Conservation (phyloP, 2,113 vertebrate genomes). For the Anser brachyrhynchus region DNA sequence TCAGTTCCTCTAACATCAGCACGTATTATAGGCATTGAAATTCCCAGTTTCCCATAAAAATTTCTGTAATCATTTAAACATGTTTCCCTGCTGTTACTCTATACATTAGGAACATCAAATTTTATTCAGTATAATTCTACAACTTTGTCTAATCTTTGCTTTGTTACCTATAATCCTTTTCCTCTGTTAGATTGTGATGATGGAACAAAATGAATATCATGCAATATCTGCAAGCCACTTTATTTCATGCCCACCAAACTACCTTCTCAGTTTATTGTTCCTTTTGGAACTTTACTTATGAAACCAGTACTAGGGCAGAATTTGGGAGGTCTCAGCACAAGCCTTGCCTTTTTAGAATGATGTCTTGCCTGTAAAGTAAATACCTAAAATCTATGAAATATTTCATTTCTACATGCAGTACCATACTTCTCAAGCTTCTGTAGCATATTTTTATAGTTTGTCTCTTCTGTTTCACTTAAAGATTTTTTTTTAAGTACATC, state of each 20-base stretch:
- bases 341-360: neutral
- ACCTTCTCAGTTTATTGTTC: neutral
- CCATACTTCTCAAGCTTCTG: neutral
- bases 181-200: neutral
- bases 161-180: neutral
- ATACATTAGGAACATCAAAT: neutral
- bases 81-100: neutral
- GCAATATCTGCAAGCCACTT: neutral
- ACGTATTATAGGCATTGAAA: neutral
- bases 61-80: neutral
- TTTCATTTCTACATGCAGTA: neutral
- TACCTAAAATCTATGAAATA: neutral
- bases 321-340: neutral
- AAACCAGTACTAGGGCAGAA: neutral
- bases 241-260: neutral
- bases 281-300: neutral
- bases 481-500: neutral
- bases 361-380: neutral
- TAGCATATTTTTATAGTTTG: neutral
- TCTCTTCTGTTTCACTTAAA: neutral
- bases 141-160: neutral
- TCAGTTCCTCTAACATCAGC: neutral
- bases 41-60: neutral
- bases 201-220: neutral
- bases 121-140: neutral